Conservation (phyloP, 2,797 vertebrate genomes). For the Prunella strophiata region DNA sequence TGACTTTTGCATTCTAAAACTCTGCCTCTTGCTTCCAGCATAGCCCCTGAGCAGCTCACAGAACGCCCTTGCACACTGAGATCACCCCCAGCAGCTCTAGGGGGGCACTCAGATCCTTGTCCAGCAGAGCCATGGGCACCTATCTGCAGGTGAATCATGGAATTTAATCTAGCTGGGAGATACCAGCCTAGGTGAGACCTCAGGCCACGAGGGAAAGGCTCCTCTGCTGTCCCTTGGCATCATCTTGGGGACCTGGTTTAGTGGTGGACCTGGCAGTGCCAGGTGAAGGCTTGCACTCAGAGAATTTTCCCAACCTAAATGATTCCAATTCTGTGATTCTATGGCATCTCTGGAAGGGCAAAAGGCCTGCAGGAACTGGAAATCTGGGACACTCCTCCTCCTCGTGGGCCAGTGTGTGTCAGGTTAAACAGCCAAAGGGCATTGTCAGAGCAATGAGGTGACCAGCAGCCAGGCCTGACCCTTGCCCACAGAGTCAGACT, state of each 20-base stretch:
- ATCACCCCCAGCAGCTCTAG: background rate
- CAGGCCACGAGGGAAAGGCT: background rate
- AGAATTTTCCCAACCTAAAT: background rate
- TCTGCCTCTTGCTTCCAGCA: background rate
- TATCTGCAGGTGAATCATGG: background rate
- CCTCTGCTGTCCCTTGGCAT: background rate
- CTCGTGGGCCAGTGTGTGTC: background rate
- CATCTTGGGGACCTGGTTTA: background rate
- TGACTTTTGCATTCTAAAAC: conserved; percentile 28
- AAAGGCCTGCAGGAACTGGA: background rate
- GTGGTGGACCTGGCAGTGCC: background rate
- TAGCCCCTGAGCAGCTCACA: background rate
- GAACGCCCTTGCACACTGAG: background rate
- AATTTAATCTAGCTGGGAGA: background rate
- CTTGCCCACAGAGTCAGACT: background rate
- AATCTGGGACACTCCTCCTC: background rate
- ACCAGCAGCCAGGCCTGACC: background rate
- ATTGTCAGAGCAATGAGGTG: background rate
- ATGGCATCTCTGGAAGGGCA: background rate
- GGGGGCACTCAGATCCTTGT: background rate
- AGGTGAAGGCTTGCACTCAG: background rate
- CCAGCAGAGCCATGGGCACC: background rate
- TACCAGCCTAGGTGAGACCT: background rate
- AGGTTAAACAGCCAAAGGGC: background rate
- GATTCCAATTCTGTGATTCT: rapidly evolving